Evolutionary conservation across 2,797 vertebrate species (phyloP).

Genomic region (Rhincodon typus): DNA sequence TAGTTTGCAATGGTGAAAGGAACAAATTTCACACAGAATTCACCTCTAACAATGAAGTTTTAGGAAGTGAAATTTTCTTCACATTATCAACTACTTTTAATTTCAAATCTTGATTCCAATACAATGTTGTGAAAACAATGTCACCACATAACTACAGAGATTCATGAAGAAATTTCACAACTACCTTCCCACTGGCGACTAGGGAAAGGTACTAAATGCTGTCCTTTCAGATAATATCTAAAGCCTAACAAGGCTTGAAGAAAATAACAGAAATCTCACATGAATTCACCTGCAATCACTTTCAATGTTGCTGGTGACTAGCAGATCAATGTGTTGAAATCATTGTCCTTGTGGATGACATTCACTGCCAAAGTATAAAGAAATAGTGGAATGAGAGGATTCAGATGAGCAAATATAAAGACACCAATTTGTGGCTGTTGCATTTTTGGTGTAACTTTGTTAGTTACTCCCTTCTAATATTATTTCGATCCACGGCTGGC

Average conservation of each 20-base stretch:
- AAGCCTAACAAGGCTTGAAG: neutral
- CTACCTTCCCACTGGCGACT: neutral
- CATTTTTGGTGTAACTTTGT: neutral
- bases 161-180: neutral
- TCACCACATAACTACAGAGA: neutral
- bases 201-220: neutral
- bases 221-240: neutral
- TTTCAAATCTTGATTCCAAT: neutral
- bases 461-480: neutral
- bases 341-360: neutral
- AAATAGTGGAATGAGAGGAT: neutral
- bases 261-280: neutral
- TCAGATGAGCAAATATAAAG: neutral
- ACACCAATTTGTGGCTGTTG: neutral
- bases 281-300: neutral
- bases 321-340: neutral
- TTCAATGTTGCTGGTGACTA: neutral
- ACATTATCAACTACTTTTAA: neutral
- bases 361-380: neutral
- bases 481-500: neutral
- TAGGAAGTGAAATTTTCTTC: neutral
- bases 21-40: neutral
- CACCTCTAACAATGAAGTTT: neutral
- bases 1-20: neutral
- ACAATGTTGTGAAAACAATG: neutral